A percentile compares a stretch with the other conserved stretches of the same genome.
These are phyloP conservation scores for Eubasilissa regina DNA, from an alignment of 1,140 invertebrate genomes.

Conservation along the genomic window DNA sequence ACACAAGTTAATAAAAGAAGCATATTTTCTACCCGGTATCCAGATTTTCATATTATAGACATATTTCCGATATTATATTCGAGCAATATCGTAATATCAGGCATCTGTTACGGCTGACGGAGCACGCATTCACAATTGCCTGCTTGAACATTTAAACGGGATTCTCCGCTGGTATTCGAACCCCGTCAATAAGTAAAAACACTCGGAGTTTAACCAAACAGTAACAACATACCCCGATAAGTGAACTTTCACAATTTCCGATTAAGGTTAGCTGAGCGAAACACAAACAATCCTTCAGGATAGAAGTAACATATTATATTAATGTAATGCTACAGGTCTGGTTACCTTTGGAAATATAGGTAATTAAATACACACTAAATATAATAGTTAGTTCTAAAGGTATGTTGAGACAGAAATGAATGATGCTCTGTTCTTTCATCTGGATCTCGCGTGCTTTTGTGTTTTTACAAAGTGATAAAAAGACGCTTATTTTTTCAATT, in stretches of 20 bases:
- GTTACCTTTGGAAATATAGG: no score
- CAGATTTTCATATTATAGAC: conserved; percentile 29
- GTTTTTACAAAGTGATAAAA: no score
- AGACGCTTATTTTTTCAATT: no score
- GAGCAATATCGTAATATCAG: conserved; percentile 38
- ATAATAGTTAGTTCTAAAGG: no score
- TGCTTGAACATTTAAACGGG: conserved; percentile 29
- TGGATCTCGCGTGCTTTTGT: no score
- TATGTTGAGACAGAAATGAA: no score
- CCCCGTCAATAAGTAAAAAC: conserved; percentile 12
- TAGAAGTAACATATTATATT: neutral
- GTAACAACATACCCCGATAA: neutral
- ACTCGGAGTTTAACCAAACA: conserved; percentile 3
- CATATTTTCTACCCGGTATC: conserved; percentile 6
- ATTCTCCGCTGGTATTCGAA: neutral
- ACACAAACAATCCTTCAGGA: conserved; percentile 11
- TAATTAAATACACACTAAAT: no score
- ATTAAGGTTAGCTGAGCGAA: conserved; percentile 5
- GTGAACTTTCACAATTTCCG: conserved; percentile 34
- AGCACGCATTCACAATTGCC: conserved; percentile 23
- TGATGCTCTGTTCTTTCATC: no score
- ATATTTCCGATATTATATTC: conserved; percentile 42
- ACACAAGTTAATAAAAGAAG: conserved; percentile 12
- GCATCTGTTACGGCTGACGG: conserved; percentile 23
- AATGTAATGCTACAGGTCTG: no score